A percentile compares a stretch with the other conserved stretches of the same genome.
Evolutionary conservation across 2,888 invertebrate genomes (phyloP).

Genomic region (Saturnia pavonia): DNA sequence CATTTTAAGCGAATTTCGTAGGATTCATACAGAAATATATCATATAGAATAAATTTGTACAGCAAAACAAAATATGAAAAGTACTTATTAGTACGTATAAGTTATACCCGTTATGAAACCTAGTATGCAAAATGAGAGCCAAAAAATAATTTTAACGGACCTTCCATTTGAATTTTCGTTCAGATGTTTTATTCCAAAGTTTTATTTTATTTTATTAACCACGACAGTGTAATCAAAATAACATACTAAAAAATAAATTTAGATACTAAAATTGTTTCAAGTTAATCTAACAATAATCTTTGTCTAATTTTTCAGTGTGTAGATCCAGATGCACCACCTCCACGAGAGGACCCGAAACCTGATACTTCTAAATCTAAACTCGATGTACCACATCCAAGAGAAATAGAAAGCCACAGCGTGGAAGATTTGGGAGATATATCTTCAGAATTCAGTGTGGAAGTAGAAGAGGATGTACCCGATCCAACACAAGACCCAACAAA

Average conservation of each 20-base stretch:
- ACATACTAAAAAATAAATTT: too few relatives aligned
- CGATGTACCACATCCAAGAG: slow-evolving; percentile 57
- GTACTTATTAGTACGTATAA: too few relatives aligned
- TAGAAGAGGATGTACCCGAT: slow-evolving; percentile 65
- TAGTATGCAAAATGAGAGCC: background rate
- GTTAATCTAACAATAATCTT: background rate
- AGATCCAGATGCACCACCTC: slow-evolving; percentile 69
- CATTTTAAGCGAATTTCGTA: too few relatives aligned
- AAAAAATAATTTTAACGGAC: background rate
- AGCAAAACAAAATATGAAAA: too few relatives aligned
- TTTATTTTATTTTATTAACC: background rate
- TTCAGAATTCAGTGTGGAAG: slow-evolving; percentile 76
- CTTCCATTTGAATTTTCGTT: background rate
- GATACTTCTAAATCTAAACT: slow-evolving; percentile 66
- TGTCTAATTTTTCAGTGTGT: slow-evolving; percentile 55
- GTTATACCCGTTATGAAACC: too few relatives aligned
- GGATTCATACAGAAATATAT: too few relatives aligned
- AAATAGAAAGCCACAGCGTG: slow-evolving; percentile 68
- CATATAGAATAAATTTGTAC: too few relatives aligned
- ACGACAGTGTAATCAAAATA: background rate
- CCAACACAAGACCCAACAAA: slow-evolving; percentile 59
- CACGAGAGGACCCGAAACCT: slow-evolving; percentile 60
- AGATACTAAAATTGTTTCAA: background rate
- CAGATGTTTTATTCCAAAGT: background rate
- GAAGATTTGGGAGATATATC: slow-evolving; percentile 77